Base-by-base conservation (phyloP, 2,113 vertebrate genomes). In the Leptosomus discolor region DNA sequence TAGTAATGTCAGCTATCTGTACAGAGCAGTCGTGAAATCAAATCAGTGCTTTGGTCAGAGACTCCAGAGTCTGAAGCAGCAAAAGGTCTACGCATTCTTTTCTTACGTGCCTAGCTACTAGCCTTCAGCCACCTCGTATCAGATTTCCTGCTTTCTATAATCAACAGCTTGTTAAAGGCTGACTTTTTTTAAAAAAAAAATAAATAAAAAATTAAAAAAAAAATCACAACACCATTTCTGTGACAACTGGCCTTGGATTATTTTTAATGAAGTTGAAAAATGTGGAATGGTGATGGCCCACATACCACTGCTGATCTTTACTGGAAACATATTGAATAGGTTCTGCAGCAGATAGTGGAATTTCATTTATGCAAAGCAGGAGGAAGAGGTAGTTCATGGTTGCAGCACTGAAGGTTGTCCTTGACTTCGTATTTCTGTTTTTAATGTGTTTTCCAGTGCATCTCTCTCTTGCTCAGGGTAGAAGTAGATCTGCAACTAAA, bases 1-100 rank as follows among this genome's bases (percentile, higher is more conserved):
- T 98, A 98, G 98, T 98, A 98, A 98, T 98, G 98, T 98, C 98
- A 98, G 98, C 99, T 98, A 98, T 99, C 98, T 98, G 97, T 98
- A 83, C 98, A 88, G 92, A 94, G 96, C 97, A 96, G 96, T 95
- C 94, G 51, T 97, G 98, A 98, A 98, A 98, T 98, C 98, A 98
- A 98, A 98, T 98, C 97, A 97, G 95, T 91, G 97, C 95, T 97
- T 92, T 96, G 92, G 83, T 95, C 84, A 90, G 96, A 93, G 96
- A 96, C 98, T 98, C 56, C 88, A 80, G 88, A 95, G 95, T 98
- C 97, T 98, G 97, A 98, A 97, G 97, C 97, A 98, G 97, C 78
- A 68, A 98, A 97, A 97, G 92, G 97, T 97, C 94, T 98, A 88
- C 92, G 98, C 97, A 97, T 98, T 98, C 95, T 98, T 97, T 96